Evolutionary conservation across 2,113 vertebrate species (phyloP), one percentile per base, ranked within the genome.

Genomic region (Oncorhynchus clarkii): DNA sequence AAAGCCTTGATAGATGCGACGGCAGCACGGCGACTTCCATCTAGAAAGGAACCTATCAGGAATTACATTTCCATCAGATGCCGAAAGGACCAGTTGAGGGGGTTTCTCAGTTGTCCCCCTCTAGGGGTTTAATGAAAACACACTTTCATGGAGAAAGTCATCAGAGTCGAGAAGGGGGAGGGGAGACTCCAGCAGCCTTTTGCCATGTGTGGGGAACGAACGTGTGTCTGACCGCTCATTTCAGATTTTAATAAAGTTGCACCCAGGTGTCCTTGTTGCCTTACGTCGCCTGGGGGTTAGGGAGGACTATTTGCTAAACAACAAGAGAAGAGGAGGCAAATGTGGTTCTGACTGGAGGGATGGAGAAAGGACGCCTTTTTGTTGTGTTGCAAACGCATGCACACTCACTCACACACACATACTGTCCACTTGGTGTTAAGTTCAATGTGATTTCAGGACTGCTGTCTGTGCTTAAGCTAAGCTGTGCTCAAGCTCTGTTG

Each of bases 231-330:
- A 91, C 93, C 93, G 91, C 92, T 93, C 91, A 91, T 94, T 94
- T 93, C 90, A 93, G 93, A 92, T 91, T 93, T 94, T 95, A 93
- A 94, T 94, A 95, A 94, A 93, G 92, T 91, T 84, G 87, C 39
- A 11, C 39, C 39, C 39, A 45, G 87, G 92, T 92, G 93, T 92
- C 92, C 92, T 92, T 92, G 87, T 90, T 91, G 92, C 88, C 88
- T 91, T 88, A 81, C 85, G 89, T 90, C 79, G 92, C 92, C 91
- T 81, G 79, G 83, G 82, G 80, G 26, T 26, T 4, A 85, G 83
- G 78, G 70, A 24, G 70, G 70, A 26, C 26, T 54, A 22, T 31
- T 82, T n/a, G 45, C 90, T 88, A 85, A 91, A 91, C 89, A 88
- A 84, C 72, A 85, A 86, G 87, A 67, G 72, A 84, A 82, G 60